Evolutionary conservation across 2,113 vertebrate genomes (phyloP).

Genomic region (Coryphaenoides rupestris): DNA sequence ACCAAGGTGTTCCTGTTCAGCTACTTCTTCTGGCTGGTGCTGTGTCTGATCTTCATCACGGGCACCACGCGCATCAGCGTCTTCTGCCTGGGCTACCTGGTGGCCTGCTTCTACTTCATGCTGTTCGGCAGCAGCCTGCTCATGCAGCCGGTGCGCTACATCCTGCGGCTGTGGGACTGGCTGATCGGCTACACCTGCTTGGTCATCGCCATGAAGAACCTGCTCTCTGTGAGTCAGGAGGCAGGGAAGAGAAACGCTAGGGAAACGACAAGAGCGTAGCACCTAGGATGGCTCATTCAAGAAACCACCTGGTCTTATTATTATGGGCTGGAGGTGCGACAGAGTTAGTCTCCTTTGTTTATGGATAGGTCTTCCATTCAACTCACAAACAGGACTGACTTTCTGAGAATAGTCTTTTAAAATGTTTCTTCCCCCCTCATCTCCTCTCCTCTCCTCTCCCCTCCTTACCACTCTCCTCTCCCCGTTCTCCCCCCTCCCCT

Average conservation of each 20-base stretch:
- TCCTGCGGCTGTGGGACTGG: conserved; percentile 70
- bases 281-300: no score
- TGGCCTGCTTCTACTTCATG: conserved; percentile 78
- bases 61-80: conserved; percentile 71
- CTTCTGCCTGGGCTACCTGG: conserved; percentile 73
- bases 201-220: conserved; percentile 73
- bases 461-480: neutral
- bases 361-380: no score
- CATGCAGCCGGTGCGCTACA: conserved; percentile 65
- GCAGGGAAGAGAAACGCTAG: no score
- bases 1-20: conserved; percentile 72
- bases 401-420: no score
- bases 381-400: no score
- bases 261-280: no score
- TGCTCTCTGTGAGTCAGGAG: conserved; percentile 66
- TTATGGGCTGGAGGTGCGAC: no score
- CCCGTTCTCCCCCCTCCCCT: neutral
- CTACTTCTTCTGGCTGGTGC: conserved; percentile 78
- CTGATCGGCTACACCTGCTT: conserved; percentile 71
- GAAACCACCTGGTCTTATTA: no score
- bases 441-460: neutral
- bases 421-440: neutral
- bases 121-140: conserved; percentile 71
- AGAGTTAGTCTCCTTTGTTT: no score
- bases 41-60: conserved; percentile 79